A percentile compares a stretch with the other conserved stretches of the same genome.
Conservation (phyloP, 2,888 invertebrate genomes). For the Aphrophora alni region DNA sequence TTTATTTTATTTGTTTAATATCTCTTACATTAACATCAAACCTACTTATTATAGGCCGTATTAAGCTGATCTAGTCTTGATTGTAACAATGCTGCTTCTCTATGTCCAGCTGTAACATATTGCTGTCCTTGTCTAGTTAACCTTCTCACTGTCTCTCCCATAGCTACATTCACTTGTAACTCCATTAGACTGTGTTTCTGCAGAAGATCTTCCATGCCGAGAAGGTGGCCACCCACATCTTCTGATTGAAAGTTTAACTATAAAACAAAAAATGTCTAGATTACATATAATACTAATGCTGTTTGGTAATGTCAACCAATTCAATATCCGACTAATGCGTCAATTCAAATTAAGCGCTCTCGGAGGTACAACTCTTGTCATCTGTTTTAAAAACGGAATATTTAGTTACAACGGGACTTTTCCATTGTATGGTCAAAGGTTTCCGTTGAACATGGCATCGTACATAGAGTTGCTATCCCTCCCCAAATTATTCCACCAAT, state of each 20-base stretch:
- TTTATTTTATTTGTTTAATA: no score
- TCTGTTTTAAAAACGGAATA: no score
- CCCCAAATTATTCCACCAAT: no score
- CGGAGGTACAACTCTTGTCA: no score
- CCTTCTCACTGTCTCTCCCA: slow-evolving; percentile 83
- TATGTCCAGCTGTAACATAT: slow-evolving; percentile 64
- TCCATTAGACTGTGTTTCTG: slow-evolving; percentile 95
- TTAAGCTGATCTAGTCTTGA: slow-evolving; percentile 78
- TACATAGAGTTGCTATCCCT: no score
- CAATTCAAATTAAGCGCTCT: no score
- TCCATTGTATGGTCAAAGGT: no score
- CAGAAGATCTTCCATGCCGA: slow-evolving; percentile 92
- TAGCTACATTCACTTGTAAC: slow-evolving; percentile 80
- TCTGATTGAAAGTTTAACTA: slow-evolving; percentile 75
- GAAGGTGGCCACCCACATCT: slow-evolving; percentile 91
- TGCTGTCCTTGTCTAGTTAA: slow-evolving; percentile 72
- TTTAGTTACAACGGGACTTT: no score
- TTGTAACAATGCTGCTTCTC: slow-evolving; percentile 68
- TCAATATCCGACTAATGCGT: no score
- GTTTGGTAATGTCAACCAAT: no score
- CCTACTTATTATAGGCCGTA: slow-evolving; percentile 74
- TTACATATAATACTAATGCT: not conserved
- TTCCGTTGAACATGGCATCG: no score
- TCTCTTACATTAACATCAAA: no score
- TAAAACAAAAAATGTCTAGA: slow-evolving; percentile 27